Evolutionary conservation across 2,113 vertebrate genomes (phyloP).

Genomic region (Paraplagusia blochii): DNA sequence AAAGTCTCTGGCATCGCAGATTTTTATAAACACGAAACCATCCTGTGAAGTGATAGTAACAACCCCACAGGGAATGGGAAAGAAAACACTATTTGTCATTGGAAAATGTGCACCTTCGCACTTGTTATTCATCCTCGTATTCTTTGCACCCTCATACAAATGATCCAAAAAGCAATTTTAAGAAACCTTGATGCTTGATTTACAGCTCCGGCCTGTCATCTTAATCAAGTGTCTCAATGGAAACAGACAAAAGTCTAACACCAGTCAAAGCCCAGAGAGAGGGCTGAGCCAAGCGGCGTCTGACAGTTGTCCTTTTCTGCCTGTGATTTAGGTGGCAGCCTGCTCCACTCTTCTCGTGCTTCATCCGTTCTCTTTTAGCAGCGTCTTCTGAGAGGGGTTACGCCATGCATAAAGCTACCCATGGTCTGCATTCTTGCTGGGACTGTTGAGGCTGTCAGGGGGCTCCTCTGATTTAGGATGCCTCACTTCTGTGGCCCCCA

Average conservation of each 20-base stretch:
- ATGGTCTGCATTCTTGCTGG: conserved; percentile 83
- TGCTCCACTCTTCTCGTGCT: conserved; percentile 80
- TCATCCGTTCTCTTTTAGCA: conserved; percentile 82
- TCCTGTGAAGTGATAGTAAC: conserved; percentile 44
- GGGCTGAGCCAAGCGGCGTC: conserved; percentile 87
- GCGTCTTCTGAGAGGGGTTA: conserved; percentile 84
- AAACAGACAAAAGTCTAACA: conserved; percentile 87
- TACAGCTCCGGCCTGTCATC: conserved; percentile 81
- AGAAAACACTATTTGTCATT: conserved; percentile 71
- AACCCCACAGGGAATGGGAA: conserved; percentile 54
- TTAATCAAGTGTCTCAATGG: conserved; percentile 96
- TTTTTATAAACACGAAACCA: conserved; percentile 51
- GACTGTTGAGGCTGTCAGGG: conserved; percentile 91
- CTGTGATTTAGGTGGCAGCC: conserved; percentile 94
- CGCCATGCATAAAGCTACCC: conserved; percentile 81
- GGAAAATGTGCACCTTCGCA: conserved; percentile 73
- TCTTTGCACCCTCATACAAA: conserved; percentile 63
- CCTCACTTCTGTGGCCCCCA: conserved; percentile 84
- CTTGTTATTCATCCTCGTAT: conserved; percentile 65
- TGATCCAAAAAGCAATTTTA: conserved; percentile 78
- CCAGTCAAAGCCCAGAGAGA: conserved; percentile 82
- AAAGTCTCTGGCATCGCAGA: conserved; percentile 9
- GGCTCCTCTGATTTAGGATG: conserved; percentile 89
- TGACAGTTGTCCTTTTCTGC: conserved; percentile 91
- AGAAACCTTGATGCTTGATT: conserved; percentile 90